phyloP scores from a whole-genome alignment of 2,113 vertebrate species.

The Rissa tridactyla region DNA sequence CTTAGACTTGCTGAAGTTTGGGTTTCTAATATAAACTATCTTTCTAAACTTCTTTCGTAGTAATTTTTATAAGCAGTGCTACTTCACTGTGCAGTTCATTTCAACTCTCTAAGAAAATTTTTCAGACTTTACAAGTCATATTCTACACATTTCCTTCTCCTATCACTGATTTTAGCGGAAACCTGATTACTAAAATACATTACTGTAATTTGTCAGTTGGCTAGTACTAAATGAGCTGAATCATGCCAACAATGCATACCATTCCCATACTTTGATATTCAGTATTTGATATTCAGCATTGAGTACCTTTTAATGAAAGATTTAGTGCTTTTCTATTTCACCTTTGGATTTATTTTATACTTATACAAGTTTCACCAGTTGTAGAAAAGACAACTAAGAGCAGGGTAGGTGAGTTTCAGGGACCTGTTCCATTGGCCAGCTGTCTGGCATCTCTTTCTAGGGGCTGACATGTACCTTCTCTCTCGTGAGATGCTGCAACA shows the following conservation, averaged over 20 bases:
- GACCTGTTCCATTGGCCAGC: not conserved
- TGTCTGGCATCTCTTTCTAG: not conserved
- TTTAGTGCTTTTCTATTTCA: not conserved
- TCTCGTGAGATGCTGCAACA: rapidly evolving
- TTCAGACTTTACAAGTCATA: not conserved
- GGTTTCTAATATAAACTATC: not conserved
- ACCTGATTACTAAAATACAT: not conserved
- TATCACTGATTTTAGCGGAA: not conserved
- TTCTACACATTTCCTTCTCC: not conserved
- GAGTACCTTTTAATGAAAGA: not conserved
- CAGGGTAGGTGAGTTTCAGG: not conserved
- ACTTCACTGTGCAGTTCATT: not conserved
- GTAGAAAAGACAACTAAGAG: not conserved
- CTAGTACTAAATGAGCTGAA: not conserved
- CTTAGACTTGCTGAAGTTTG: not conserved
- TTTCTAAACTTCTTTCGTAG: not conserved
- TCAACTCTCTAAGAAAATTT: not conserved
- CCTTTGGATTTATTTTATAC: not conserved
- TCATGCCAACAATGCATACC: not conserved
- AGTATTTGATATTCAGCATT: not conserved
- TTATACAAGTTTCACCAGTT: not conserved
- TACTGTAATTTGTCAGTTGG: not conserved
- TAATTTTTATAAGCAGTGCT: not conserved
- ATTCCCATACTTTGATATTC: not conserved
- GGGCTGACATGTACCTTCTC: not conserved